Evolutionary conservation across 2,797 vertebrate species (phyloP).

Genomic region (Sebastes goodei): DNA sequence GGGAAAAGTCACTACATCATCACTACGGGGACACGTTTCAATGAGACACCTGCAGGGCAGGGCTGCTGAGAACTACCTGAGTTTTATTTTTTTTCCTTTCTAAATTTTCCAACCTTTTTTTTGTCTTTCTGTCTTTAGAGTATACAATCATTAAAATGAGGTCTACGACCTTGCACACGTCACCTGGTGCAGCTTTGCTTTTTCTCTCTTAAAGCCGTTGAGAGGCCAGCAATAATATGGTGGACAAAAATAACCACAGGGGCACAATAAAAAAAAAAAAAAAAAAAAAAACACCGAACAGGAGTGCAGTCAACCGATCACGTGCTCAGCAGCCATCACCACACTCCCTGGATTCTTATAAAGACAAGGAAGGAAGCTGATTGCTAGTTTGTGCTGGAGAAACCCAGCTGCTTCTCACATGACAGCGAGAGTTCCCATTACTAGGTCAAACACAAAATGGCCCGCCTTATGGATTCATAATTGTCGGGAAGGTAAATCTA

Average conservation of each 20-base stretch:
- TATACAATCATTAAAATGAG: conserved; percentile 92
- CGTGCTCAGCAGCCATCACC: conserved; percentile 40
- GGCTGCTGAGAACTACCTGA: conserved; percentile 90
- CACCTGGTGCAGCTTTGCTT: conserved; percentile 74
- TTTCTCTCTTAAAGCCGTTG: conserved; percentile 60
- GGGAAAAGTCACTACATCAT: conserved; percentile 74
- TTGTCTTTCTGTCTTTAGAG: conserved; percentile 67
- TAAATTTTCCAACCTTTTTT: conserved; percentile 54
- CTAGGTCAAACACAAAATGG: conserved; percentile 30
- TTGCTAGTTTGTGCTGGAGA: conserved; percentile 33
- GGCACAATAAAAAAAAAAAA: conserved; percentile 9
- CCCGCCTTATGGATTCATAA: conserved; percentile 2
- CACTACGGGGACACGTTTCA: conserved; percentile 87
- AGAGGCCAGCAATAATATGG: conserved; percentile 63
- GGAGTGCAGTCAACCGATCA: conserved; percentile 49
- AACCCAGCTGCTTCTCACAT: conserved; percentile 24
- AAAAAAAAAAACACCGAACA: neutral
- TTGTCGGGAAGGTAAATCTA: neutral
- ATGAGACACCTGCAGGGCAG: conserved; percentile 85
- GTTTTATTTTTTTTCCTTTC: conserved; percentile 76
- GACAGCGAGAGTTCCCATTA: conserved; percentile 7
- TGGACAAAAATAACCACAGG: conserved; percentile 44
- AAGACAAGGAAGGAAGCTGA: conserved; percentile 7
- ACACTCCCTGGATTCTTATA: conserved; percentile 31
- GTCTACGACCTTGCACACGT: conserved; percentile 89